Base-by-base conservation (phyloP, 2,888 invertebrate species). In the Tenthredo mesomela region DNA sequence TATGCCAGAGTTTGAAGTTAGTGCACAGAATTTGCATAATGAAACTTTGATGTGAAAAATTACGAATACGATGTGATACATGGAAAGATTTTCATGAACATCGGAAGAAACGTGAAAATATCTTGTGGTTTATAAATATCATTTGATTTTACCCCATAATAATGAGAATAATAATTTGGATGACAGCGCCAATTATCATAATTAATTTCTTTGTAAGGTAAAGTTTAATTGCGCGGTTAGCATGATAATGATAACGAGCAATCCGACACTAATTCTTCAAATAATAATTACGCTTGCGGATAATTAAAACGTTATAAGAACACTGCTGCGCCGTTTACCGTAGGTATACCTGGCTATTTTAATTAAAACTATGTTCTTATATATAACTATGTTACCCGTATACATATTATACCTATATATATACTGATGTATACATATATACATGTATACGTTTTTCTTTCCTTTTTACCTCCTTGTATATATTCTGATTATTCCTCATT, bases 241-340 rank as follows among this genome's bases (percentile, higher is more conserved):
- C 50, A 54, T 50, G 2, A 77, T 77, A 33, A 77, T 50, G 15
- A 50, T 50, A 29, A 77, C 73, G 73, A 43, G 47, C 6, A 75
- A 40, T 25, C 73, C 73, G 47, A 43, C 37, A 37, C 70, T 43
- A 75, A 43, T 75, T 75, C 47, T 47, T 75, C 25, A 29, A 75
- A 75, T 25, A 47, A 29, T 47, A 75, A 75, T 75, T 29, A 77
- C 10, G 71, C 25, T 77, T 77, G 77, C 29, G 77, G 77, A 77
- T 77, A 77, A 77, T 77, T 77, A 54, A 77, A 47, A 77, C 77
- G 75, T 54, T 43, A 37, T 15, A 54, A 33, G n/a, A 75, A 43
- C 47, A 10, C 47, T 40, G 75, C n/a, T 25, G 7, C 47, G 15
- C 75, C 43, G 47, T 47, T 40, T 54, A 77, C 25, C 50, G 77